Conservation (phyloP, 2,797 vertebrate genomes). For the Acestrorhynchus altus region DNA sequence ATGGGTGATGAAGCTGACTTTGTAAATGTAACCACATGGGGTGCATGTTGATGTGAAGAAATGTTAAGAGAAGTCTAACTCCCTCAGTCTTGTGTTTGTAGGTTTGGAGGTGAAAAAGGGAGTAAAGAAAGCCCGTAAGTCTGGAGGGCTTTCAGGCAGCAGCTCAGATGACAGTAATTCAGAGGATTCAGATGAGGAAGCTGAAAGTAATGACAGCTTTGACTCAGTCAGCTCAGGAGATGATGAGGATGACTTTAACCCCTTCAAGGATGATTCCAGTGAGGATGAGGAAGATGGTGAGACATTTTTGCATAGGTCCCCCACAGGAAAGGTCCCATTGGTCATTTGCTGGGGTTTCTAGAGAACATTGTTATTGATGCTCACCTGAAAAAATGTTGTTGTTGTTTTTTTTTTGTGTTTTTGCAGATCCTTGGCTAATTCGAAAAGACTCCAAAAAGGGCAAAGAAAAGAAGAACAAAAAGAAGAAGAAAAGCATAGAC, state of each 20-base stretch:
- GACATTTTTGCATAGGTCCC: slow-evolving; percentile 40
- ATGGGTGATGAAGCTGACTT: neutral
- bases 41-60: neutral
- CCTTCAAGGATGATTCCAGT: slow-evolving; percentile 94
- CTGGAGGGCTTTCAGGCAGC: slow-evolving; percentile 89
- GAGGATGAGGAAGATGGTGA: slow-evolving; percentile 95
- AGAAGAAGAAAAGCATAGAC: slow-evolving; percentile 91
- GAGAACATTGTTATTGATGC: neutral
- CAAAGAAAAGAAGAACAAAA: slow-evolving; percentile 89
- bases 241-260: slow-evolving; percentile 92
- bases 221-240: slow-evolving; percentile 91
- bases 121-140: slow-evolving; percentile 87
- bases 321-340: neutral
- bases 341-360: neutral
- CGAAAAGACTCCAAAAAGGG: slow-evolving; percentile 97
- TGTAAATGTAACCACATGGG: neutral
- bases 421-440: slow-evolving; percentile 94
- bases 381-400: no score
- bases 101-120: slow-evolving; percentile 87
- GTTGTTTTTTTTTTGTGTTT: neutral
- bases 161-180: slow-evolving; percentile 94
- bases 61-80: neutral
- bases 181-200: slow-evolving; percentile 75
- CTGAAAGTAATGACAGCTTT: slow-evolving; percentile 88
- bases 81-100: slow-evolving; percentile 55